A percentile compares a stretch with the other conserved stretches of the same genome.
These are phyloP conservation scores for Pseudorasbora parva DNA, from an alignment of 2,113 vertebrate genomes.

Conservation along the genomic window DNA sequence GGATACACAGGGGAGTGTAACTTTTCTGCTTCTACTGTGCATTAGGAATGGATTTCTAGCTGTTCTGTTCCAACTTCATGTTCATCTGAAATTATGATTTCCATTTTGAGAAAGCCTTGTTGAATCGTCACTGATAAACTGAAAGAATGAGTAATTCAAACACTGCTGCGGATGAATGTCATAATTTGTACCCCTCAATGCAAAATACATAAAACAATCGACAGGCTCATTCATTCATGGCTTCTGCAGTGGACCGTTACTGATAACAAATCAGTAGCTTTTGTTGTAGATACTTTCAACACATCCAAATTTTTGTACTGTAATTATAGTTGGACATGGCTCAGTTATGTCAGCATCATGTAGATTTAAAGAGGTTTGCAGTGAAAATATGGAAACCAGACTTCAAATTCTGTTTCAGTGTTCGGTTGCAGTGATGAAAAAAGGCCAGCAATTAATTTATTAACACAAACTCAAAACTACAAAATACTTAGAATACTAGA, in stretches of 20 bases:
- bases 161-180: background rate
- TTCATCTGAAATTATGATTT: background rate
- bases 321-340: background rate
- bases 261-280: background rate
- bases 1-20: background rate
- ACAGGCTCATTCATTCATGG: background rate
- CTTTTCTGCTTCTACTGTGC: background rate
- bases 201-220: background rate
- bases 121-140: slow-evolving; percentile 16
- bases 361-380: too few species aligned
- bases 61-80: slow-evolving; percentile 15
- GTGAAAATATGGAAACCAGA: too few species aligned
- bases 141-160: slow-evolving; percentile 20
- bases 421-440: too few species aligned
- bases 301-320: background rate
- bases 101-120: background rate
- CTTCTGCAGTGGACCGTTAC: background rate
- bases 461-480: too few species aligned
- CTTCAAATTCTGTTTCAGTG: too few species aligned
- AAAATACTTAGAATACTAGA: too few species aligned
- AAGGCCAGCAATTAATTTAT: too few species aligned
- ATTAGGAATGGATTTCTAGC: background rate
- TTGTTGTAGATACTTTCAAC: background rate
- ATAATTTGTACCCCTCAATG: background rate
- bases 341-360: background rate